Evolutionary conservation across 2,888 invertebrate species (phyloP).

Genomic region (Alloscopus bannaensis): DNA sequence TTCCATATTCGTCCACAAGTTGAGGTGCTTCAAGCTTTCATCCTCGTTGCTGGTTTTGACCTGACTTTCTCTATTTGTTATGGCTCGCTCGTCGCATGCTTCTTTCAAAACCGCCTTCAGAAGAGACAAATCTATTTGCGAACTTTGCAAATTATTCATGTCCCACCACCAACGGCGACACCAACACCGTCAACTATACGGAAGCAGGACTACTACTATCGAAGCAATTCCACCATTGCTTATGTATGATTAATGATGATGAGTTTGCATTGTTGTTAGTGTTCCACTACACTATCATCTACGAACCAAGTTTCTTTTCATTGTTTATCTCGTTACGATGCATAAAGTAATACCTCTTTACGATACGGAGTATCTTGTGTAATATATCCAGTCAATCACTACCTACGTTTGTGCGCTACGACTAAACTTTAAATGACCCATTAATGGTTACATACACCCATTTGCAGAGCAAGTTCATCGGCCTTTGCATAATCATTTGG

Average conservation of each 20-base stretch:
- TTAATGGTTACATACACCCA: too few relatives aligned
- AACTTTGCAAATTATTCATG: constrained; percentile 49
- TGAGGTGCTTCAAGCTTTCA: constrained; percentile 54
- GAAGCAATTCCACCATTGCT: constrained; percentile 12
- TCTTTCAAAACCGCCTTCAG: constrained; percentile 46
- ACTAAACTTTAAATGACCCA: too few relatives aligned
- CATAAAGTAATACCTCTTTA: too few relatives aligned
- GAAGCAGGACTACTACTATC: constrained; percentile 1
- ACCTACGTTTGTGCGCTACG: too few relatives aligned
- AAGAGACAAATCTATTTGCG: constrained; percentile 48
- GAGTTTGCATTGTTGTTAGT: not conserved
- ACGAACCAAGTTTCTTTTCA: too few relatives aligned
- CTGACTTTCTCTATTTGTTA: constrained; percentile 55
- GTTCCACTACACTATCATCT: too few relatives aligned
- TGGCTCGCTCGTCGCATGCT: constrained; percentile 54
- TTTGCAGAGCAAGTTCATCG: constrained; percentile 1
- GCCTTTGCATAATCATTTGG: too few relatives aligned
- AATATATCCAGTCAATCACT: too few relatives aligned
- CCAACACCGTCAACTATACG: not conserved
- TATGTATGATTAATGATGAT: constrained; percentile 37
- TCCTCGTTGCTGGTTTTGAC: constrained; percentile 54
- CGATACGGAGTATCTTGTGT: too few relatives aligned
- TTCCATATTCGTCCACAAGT: constrained; percentile 42
- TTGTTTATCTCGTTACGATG: too few relatives aligned
- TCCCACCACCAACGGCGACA: constrained; percentile 29